These are phyloP conservation scores for Brachyalestes nurse DNA, from an alignment of 2,797 vertebrate genomes.

Conservation along the genomic window DNA sequence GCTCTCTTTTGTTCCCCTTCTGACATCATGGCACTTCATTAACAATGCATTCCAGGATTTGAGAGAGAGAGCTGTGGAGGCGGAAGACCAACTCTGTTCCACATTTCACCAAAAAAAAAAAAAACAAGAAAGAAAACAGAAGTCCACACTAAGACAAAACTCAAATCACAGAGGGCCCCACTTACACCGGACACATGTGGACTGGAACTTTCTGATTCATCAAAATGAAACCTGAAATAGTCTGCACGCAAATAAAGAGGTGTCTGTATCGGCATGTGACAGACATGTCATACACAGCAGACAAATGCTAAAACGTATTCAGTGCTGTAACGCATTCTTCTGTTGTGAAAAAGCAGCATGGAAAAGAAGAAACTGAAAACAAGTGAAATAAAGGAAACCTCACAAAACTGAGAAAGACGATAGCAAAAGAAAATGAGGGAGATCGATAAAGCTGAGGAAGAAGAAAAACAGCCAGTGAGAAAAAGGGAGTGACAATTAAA, in stretches of 20 bases:
- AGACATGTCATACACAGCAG: neutral
- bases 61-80: slow-evolving; percentile 33
- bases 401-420: neutral
- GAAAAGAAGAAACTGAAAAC: neutral
- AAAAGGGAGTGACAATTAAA: too few species aligned
- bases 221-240: neutral
- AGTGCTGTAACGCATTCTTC: neutral
- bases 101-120: slow-evolving; percentile 28
- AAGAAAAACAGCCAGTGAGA: too few species aligned
- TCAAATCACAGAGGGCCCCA: neutral
- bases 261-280: neutral
- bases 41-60: slow-evolving; percentile 58
- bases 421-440: too few species aligned
- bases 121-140: neutral
- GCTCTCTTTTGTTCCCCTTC: slow-evolving; percentile 48
- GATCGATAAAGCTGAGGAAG: too few species aligned
- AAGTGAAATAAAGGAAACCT: neutral
- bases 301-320: neutral
- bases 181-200: neutral
- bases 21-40: slow-evolving; percentile 41
- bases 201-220: neutral
- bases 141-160: neutral
- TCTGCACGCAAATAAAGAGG: too few species aligned
- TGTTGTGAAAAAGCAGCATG: neutral
- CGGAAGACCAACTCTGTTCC: slow-evolving; percentile 37